phyloP scores from a whole-genome alignment of 2,888 invertebrate genomes.

The Cremastinae sp. region DNA sequence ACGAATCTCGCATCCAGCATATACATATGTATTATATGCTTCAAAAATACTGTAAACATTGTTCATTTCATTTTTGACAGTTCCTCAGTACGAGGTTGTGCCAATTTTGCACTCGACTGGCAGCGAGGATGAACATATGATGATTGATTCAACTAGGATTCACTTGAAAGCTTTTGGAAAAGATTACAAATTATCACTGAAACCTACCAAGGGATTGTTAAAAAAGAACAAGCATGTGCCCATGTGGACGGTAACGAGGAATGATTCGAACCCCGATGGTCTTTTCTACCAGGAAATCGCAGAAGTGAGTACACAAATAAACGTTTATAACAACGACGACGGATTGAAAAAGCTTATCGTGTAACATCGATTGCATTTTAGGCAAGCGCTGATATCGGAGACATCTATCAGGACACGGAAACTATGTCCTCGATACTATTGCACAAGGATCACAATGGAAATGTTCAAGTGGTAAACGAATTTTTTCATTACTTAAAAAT shows the following conservation, averaged over 20 bases:
- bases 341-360: not conserved
- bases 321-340: not conserved
- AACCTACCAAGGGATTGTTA: slow-evolving; percentile 89
- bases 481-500: too few species aligned
- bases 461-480: slow-evolving; percentile 90
- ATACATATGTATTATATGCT: not conserved
- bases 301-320: slow-evolving; percentile 85
- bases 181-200: slow-evolving; percentile 87
- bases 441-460: slow-evolving; percentile 90
- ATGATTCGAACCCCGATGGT: slow-evolving; percentile 89
- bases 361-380: slow-evolving; percentile 68
- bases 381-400: slow-evolving; percentile 87
- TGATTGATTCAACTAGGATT: slow-evolving; percentile 82
- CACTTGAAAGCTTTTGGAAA: slow-evolving; percentile 91
- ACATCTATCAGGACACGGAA: slow-evolving; percentile 92
- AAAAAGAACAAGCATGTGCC: slow-evolving; percentile 87
- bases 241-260: slow-evolving; percentile 90
- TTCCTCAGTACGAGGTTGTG: slow-evolving; percentile 92
- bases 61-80: slow-evolving; percentile 76
- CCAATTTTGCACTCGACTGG: slow-evolving; percentile 85
- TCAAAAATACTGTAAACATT: slow-evolving; percentile 6
- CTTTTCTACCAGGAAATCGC: slow-evolving; percentile 89
- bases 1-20: slow-evolving; percentile 11
- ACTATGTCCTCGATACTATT: slow-evolving; percentile 94
- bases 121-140: slow-evolving; percentile 74